Evolutionary conservation across 2,888 invertebrate genomes (phyloP).

Genomic region (Litoditis marina): DNA sequence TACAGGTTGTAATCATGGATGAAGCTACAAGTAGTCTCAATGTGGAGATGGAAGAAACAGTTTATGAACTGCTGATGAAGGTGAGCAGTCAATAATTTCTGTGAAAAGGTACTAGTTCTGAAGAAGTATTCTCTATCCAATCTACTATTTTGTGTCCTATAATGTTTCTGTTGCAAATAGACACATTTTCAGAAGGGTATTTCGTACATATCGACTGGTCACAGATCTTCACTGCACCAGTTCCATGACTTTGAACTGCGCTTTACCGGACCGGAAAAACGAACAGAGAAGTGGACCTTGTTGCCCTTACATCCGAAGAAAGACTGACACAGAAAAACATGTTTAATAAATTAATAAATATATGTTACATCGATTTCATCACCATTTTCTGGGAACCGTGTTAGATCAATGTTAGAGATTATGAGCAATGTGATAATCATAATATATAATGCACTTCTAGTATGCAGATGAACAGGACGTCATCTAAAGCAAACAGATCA

Average conservation of each 20-base stretch:
- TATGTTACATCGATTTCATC: not conserved
- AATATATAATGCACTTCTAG: too few species aligned
- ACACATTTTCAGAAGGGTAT: slow-evolving; percentile 60
- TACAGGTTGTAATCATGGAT: slow-evolving; percentile 9
- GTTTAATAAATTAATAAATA: too few species aligned
- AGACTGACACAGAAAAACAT: too few species aligned
- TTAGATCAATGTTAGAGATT: too few species aligned
- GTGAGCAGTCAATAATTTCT: not conserved
- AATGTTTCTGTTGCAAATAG: not conserved
- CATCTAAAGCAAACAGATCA: too few species aligned
- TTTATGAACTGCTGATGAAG: slow-evolving; percentile 8
- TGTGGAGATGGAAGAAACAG: slow-evolving; percentile 7
- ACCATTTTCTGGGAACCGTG: too few species aligned
- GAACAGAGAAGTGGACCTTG: too few species aligned
- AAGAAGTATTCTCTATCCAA: too few species aligned
- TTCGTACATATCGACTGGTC: slow-evolving; percentile 67
- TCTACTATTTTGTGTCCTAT: not conserved
- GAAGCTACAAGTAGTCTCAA: slow-evolving; percentile 14
- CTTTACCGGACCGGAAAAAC: not conserved
- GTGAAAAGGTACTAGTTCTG: too few species aligned
- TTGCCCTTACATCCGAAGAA: too few species aligned
- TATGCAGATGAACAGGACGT: too few species aligned
- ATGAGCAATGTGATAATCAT: too few species aligned
- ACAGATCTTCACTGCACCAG: slow-evolving; percentile 64
- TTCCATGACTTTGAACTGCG: slow-evolving; percentile 65